A percentile compares a stretch with the other conserved stretches of the same genome.
These are phyloP conservation scores for Amitus sp. DNA, from an alignment of 2,888 invertebrate species.

Conservation along the genomic window DNA sequence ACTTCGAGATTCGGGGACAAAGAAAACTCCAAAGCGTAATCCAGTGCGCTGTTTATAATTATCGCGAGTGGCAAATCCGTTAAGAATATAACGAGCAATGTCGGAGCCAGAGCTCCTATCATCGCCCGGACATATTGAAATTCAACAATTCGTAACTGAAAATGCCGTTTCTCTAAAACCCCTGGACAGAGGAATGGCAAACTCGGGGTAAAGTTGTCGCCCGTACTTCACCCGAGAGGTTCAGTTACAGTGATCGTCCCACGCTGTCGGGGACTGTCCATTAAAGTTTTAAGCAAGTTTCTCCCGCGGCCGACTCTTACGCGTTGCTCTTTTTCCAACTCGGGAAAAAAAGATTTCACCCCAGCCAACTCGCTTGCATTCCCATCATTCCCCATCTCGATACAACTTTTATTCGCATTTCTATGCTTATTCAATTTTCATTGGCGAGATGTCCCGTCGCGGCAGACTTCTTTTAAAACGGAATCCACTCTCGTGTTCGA, in stretches of 20 bases:
- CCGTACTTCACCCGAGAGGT: constrained; percentile 44
- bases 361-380: no score
- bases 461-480: no score
- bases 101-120: constrained; percentile 23
- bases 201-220: constrained; percentile 40
- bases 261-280: constrained; percentile 51
- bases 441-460: neutral
- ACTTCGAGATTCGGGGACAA: constrained; percentile 18
- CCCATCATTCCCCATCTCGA: constrained; percentile 10
- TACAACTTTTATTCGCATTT: neutral
- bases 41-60: constrained; percentile 26
- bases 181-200: constrained; percentile 30
- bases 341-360: no score
- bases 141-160: constrained; percentile 38
- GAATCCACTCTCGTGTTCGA: no score
- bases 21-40: constrained; percentile 26
- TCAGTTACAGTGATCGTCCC: constrained; percentile 47
- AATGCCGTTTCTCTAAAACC: constrained; percentile 35
- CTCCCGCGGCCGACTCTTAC: constrained; percentile 43
- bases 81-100: constrained; percentile 37
- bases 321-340: constrained; percentile 38
- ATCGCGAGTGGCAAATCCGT: constrained; percentile 34
- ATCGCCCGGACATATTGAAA: constrained; percentile 37
- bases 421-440: constrained; percentile 8
- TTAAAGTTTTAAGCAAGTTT: constrained; percentile 55